A percentile compares a stretch with the other conserved stretches of the same genome.
phyloP scores from a whole-genome alignment of 2,797 vertebrate genomes.

The Falco naumanni region DNA sequence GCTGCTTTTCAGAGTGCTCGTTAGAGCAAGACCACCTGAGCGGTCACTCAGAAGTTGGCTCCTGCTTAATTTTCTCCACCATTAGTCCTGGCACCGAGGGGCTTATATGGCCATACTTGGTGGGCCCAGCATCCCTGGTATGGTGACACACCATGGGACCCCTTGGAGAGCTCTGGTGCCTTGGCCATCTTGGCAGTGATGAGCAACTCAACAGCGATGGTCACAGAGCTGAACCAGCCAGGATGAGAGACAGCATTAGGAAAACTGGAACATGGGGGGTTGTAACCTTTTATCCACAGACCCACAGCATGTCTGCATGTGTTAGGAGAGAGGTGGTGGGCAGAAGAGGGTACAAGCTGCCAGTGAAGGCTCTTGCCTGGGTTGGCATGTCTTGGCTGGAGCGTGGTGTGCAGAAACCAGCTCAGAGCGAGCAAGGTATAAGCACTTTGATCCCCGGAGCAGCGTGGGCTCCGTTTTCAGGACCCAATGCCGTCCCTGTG shows the following conservation, averaged over 20 bases:
- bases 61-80: not conserved
- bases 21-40: not conserved
- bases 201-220: not conserved
- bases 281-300: not conserved
- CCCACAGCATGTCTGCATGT: fast-evolving
- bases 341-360: not conserved
- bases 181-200: not conserved
- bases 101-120: not conserved
- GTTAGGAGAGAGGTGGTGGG: not conserved
- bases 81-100: not conserved
- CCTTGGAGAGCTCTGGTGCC: not conserved
- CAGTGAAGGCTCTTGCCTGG: not conserved
- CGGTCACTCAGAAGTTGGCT: not conserved
- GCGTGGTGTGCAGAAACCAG: not conserved
- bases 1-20: not conserved
- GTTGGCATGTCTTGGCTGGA: not conserved
- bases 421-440: not conserved
- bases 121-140: not conserved
- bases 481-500: not conserved
- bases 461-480: not conserved
- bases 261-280: fast-evolving
- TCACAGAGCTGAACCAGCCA: not conserved
- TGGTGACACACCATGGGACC: not conserved
- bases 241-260: not conserved
- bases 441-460: not conserved